Evolutionary conservation across 2,113 vertebrate genomes (phyloP), one percentile per base, ranked within the genome.

Genomic region (Epinephelus lanceolatus): DNA sequence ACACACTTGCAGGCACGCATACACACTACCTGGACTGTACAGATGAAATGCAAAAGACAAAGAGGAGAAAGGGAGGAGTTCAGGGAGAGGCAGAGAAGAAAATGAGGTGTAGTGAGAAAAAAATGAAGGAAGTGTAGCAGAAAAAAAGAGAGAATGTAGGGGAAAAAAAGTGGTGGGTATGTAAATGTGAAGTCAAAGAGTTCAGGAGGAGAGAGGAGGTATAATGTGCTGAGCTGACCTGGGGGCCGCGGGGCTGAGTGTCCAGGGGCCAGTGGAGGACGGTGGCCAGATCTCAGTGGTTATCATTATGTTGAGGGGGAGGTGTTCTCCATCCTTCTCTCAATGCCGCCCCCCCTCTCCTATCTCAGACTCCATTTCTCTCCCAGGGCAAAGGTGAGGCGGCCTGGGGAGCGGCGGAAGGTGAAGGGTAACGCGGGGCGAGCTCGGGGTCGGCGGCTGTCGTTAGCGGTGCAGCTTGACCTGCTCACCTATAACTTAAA

Each of bases 151-250:
- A 63, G 65, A 78, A 77, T 76, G 65, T 70, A 45, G 51, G 74
- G 47, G 40, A 73, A 83, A 89, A 81, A 80, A 88, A 86, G 78
- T 76, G 71, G 74, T 66, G 80, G 42, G 80, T 94, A 95, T 95
- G 94, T 93, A 94, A 95, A 96, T 96, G 92, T 78, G 78, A 86
- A 95, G 95, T 94, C 94, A 96, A 78, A 91, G 89, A 92, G 95
- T 95, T 94, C 91, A 91, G 69, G 81, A 84, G 82, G 86, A 93
- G 91, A 92, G 91, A 91, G 74, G 53, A 90, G 83, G 91, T 91
- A 93, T 93, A 94, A 96, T 93, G 90, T 94, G 94, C 91, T 86
- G 91, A 90, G 93, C 92, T 96, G 96, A 96, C 96, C 94, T 83
- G 84, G 80, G 91, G 93, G 91, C 91, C 74, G 53, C 61, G 5